Base-by-base conservation (phyloP, 2,113 vertebrate genomes). In the Rhinolophus sinicus region DNA sequence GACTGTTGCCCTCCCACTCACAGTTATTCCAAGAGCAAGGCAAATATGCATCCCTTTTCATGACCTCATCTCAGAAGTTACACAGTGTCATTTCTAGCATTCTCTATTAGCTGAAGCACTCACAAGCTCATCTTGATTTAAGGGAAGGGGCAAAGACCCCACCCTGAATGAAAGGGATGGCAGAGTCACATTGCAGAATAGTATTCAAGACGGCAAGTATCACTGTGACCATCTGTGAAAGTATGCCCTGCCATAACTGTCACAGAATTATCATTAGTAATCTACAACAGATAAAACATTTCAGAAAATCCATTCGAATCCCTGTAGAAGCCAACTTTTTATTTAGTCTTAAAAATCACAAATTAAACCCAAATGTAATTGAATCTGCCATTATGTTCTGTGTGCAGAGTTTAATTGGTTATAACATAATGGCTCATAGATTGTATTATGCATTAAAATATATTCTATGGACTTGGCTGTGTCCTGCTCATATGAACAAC, bases 1-100 rank as follows among this genome's bases (percentile, higher is more conserved):
- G 4, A 10, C n/a, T 1, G 1, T 5, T 62, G 10, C 26, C 28
- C 21, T 0, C 18, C 64, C 33, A 38, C 0, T 14, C 35, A 85
- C 30, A 33, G 16, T 33, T 11, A 33, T 22, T 54, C 18, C 11
- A 56, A n/a, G 56, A 44, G 38, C 12, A 54, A 64, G 47, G 47
- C 22, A 65, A 38, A 67, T 33, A 3, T 69, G 11, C 8, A 33
- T 18, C 50, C 13, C 15, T 19, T 76, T 88, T 40, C 26, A 4
- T 1, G 8, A 77, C 16, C 70, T 11, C n/a, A 16, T 26, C 11
- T 19, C 38, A 16, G 56, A 70, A n/a, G 0, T 35, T 21, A 40
- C 8, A 18, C 40, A 33, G 7, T 30, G 21, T 18, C 40, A 47
- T 35, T 67, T 69, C 60, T 21, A 40, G 26, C 19, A 16, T 75